A percentile compares a stretch with the other conserved stretches of the same genome.
These are phyloP conservation scores for Eurytoma adleriae DNA, from an alignment of 2,888 invertebrate species.

Conservation along the genomic window DNA sequence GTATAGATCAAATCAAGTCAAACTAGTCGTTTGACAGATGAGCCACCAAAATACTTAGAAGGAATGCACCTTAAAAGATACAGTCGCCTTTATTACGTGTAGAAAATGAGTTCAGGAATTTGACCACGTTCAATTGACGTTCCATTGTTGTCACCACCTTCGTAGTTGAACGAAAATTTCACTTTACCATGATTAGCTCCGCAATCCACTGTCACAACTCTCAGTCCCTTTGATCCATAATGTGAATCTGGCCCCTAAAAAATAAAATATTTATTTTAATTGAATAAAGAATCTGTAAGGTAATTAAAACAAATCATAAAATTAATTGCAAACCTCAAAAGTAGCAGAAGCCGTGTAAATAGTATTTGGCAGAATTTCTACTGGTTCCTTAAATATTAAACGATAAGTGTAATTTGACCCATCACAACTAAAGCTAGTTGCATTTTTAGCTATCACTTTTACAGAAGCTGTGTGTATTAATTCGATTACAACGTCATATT, in stretches of 20 bases:
- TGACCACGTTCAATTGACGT: constrained; percentile 92
- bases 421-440: constrained; percentile 87
- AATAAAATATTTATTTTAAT: background rate
- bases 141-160: constrained; percentile 91
- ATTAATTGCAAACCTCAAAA: constrained; percentile 77
- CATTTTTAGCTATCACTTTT: constrained; percentile 85
- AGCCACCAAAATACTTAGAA: constrained; percentile 45
- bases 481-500: constrained; percentile 87
- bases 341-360: constrained; percentile 89
- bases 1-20: background rate
- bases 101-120: constrained; percentile 92
- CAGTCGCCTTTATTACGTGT: constrained; percentile 75
- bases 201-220: constrained; percentile 86
- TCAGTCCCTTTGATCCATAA: constrained; percentile 89
- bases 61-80: constrained; percentile 45
- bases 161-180: constrained; percentile 89
- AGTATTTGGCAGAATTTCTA: constrained; percentile 87
- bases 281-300: background rate
- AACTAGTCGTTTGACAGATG: constrained; percentile 31
- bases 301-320: constrained; percentile 8
- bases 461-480: constrained; percentile 86
- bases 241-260: constrained; percentile 90
- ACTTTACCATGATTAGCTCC: constrained; percentile 86
- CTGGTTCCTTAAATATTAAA: constrained; percentile 90
- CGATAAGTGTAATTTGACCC: constrained; percentile 87